Evolutionary conservation across 2,113 vertebrate species (phyloP), one percentile per base, ranked within the genome.

Genomic region (Equus przewalskii): DNA sequence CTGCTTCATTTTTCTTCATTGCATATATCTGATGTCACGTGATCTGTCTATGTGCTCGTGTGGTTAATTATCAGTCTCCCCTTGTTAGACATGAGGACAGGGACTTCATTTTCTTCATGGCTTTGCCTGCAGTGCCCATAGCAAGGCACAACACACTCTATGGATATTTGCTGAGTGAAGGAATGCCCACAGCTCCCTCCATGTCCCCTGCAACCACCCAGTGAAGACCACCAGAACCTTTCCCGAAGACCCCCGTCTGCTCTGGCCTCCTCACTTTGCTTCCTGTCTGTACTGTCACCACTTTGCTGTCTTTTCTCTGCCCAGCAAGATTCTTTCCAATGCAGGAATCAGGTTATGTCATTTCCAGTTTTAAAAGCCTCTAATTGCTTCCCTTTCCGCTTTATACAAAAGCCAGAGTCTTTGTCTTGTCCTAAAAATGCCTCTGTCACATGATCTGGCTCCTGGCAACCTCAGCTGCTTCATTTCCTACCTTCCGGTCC

Each of bases 321-420:
- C 24, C 24, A 28, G 70, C 54, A 79, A 24, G 11, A 65, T 4
- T 64, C 30, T 89, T 58, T 88, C 6, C 21, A 64, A 85, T 65
- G 11, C 51, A 81, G 79, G 80, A n/a, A 78, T 44, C 36, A 4
- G 51, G 83, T 88, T 8, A 70, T 91, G 56, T 97, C 92, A 60
- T 69, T 87, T 96, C 89, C 94, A 67, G 46, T n/a, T 65, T 65
- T 3, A 21, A 89, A 79, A 19, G 49, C 85, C 64, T 73, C 69
- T 62, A 11, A 90, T 78, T 22, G 28, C 89, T 93, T 91, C 94
- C 89, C 28, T 72, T 87, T 88, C 81, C 76, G 67, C 15, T 60
- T 44, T 26, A 85, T 87, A 93, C 8, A 41, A 64, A 62, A 91
- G 92, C 94, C 86, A 56, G 94, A n/a, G 51, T 24, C 64, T 72